Base-by-base conservation (phyloP, 1,140 invertebrate species). In the Helicoverpa zea region DNA sequence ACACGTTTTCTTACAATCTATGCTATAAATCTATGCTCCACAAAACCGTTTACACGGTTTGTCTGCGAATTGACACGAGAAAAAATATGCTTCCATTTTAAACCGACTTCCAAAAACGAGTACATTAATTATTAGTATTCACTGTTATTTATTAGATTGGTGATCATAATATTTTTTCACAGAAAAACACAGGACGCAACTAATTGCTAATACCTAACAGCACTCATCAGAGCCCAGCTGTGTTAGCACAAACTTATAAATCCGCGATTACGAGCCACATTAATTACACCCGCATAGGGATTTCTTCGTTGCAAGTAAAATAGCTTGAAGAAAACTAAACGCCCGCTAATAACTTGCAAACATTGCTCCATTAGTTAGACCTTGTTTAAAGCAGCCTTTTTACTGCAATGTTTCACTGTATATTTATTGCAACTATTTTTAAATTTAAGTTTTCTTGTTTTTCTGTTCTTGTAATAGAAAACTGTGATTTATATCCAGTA, bases 281-380 rank as follows among this genome's bases (percentile, higher is more conserved):
- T 68, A 18, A 49, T 49, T 68, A 23, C 9, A 3, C 13, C n/a
- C 64, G 16, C 35, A 30, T 47, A 3, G 63, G 43, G 63, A 64
- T 64, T 64, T 47, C 14, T 47, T 64, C 16, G 35, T 9, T 13
- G 43, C 64, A 23, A 68, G 64, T 49, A 68, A 51, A 68, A 68
- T 68, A 23, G 64, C 47, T 47, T 51, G 63, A 3, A 49, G 3
- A 49, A 18, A 70, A 52, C 66, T 54, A 54, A 72, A 23, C 47
- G 3, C 1, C 16, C 10, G 16, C 43, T 68, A 68, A 68, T 68
- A 68, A 68, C 64, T 68, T 68, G 68, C 68, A 72, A 52, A 72
- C 29, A 54, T 54, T 54, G 12, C 23, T 11, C 49, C 54, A 72
- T 72, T 30, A 72, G 47, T 72, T 54, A 54, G 47, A 12, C 2